These are phyloP conservation scores for Ivindomyrus marchei DNA, from an alignment of 2,113 vertebrate species.

Conservation along the genomic window DNA sequence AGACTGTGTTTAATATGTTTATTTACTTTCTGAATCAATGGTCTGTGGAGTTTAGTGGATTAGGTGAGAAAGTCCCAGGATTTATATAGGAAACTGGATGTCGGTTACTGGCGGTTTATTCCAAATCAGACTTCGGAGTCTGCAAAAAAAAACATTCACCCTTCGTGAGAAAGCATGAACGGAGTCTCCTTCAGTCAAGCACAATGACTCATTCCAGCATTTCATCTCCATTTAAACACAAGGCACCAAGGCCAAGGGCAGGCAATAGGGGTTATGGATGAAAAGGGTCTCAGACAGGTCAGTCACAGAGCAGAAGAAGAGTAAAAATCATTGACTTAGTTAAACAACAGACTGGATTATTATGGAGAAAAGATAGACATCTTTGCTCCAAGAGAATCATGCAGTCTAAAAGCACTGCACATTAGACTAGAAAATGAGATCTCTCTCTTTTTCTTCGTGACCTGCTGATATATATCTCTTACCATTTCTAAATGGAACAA, in stretches of 20 bases:
- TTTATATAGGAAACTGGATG: background rate
- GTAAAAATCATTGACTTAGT: constrained; percentile 27
- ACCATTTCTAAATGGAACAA: background rate
- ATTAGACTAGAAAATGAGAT: background rate
- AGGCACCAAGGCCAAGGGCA: background rate
- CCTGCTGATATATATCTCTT: background rate
- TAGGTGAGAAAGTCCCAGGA: background rate
- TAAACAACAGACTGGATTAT: constrained; percentile 18
- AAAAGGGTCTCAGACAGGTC: constrained; percentile 14
- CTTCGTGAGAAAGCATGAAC: background rate
- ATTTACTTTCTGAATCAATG: background rate
- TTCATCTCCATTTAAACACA: constrained; percentile 22
- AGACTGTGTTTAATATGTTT: background rate
- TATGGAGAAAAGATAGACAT: background rate
- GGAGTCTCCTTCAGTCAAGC: background rate
- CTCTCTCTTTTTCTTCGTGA: background rate
- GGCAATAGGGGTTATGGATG: background rate
- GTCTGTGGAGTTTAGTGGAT: background rate
- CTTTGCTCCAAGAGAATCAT: background rate
- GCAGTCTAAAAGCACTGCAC: background rate
- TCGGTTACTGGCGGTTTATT: background rate
- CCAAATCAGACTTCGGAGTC: background rate
- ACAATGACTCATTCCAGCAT: constrained; percentile 19
- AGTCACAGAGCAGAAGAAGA: constrained; percentile 3
- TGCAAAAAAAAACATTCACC: background rate